Percentiles rank a stretch among this genome's conserved stretches.
These are phyloP conservation scores for Serripes groenlandicus DNA, from an alignment of 2,888 invertebrate species.

Conservation along the genomic window DNA sequence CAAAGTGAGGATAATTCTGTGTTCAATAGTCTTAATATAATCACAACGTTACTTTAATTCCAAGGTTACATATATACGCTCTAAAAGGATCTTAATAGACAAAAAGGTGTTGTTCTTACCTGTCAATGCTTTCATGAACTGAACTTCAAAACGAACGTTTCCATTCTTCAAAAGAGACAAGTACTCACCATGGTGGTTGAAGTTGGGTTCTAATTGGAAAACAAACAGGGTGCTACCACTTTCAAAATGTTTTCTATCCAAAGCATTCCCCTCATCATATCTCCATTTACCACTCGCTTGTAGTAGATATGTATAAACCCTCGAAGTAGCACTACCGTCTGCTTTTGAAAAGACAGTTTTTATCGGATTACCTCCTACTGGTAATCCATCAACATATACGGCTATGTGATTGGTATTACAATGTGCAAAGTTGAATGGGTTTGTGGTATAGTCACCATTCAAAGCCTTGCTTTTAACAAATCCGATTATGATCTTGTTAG, in stretches of 20 bases:
- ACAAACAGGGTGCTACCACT: constrained; percentile 33
- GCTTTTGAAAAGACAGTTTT: constrained; percentile 25
- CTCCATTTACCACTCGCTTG: constrained; percentile 46
- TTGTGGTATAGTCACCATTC: constrained; percentile 48
- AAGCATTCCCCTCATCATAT: constrained; percentile 33
- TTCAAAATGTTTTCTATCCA: constrained; percentile 24
- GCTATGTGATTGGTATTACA: constrained; percentile 44
- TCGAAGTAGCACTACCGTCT: constrained; percentile 16
- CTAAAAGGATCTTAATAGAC: no score
- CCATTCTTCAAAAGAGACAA: constrained; percentile 40
- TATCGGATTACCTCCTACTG: constrained; percentile 45
- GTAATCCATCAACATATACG: constrained; percentile 47
- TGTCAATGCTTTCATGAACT: constrained; percentile 25
- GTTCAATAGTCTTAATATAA: no score
- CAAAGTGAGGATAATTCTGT: no score
- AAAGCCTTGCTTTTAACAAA: constrained; percentile 48
- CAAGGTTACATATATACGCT: no score
- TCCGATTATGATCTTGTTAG: constrained; percentile 33
- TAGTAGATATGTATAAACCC: constrained; percentile 46
- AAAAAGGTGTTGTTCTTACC: constrained; percentile 16
- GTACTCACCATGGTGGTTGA: constrained; percentile 38
- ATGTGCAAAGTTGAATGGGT: constrained; percentile 60
- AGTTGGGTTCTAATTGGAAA: constrained; percentile 41
- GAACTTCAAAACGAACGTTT: constrained; percentile 29
- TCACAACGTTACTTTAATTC: no score